These are phyloP conservation scores for Phylloscopus trochiloides DNA, from an alignment of 2,113 vertebrate genomes.

Conservation along the genomic window DNA sequence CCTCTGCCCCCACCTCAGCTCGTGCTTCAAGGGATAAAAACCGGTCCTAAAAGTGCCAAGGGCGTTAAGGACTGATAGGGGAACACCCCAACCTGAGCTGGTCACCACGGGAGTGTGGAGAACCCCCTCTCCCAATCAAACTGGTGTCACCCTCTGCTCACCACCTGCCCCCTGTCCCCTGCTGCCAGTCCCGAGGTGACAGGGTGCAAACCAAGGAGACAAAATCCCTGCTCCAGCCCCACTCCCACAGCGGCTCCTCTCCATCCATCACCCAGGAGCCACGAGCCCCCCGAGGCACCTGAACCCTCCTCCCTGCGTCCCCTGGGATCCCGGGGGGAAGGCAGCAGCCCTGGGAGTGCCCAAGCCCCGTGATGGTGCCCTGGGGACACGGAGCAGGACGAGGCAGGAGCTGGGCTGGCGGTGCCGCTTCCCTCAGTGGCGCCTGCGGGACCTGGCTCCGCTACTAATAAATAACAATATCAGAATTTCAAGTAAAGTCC, in stretches of 20 bases:
- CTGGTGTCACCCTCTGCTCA: not conserved
- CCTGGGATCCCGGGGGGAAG: not conserved
- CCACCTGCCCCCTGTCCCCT: not conserved
- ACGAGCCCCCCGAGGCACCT: not conserved
- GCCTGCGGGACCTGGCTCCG: not conserved
- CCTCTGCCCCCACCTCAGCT: not conserved
- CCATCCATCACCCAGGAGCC: not conserved
- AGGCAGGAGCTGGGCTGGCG: not conserved
- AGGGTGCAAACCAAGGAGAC: not conserved
- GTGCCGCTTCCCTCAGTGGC: not conserved
- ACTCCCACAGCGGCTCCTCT: not conserved
- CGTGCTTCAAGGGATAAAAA: not conserved
- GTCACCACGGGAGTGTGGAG: not conserved
- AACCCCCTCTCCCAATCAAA: not conserved
- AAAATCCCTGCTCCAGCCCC: not conserved
- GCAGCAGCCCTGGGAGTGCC: not conserved
- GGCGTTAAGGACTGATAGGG: not conserved
- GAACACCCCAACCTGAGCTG: not conserved
- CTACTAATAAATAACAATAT: constrained; percentile 65
- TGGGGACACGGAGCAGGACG: rapidly evolving
- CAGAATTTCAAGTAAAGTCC: constrained; percentile 62
- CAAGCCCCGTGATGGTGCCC: rapidly evolving
- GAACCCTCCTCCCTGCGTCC: not conserved
- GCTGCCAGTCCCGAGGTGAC: not conserved
- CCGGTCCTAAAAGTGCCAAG: not conserved